Evolutionary conservation across 1,140 invertebrate genomes (phyloP), one percentile per base, ranked within the genome.

Genomic region (Antheraea mylitta): DNA sequence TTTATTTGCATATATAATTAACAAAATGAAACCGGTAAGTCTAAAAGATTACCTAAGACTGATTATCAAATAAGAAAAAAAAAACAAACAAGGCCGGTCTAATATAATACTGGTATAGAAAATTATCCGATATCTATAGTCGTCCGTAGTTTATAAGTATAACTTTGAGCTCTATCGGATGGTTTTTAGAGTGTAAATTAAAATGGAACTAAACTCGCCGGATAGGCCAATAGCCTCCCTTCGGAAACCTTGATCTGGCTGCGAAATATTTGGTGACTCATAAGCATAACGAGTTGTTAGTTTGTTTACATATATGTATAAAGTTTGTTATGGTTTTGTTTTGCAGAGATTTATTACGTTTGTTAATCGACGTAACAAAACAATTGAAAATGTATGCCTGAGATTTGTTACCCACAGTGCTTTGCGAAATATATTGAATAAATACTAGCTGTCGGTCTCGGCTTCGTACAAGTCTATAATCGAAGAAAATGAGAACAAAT

Each of bases 141-240:
- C 61, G 22, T 37, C 37, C 6, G 16, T n/a, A 53, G 13, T 16
- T 13, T 13, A 6, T 18, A 64, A 9, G n/a, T 18, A 19, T 42
- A 30, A 69, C 69, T 69, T 66, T 58, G 63, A 53, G 67, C 71
- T 67, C 58, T 72, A 72, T 66, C 8, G 4, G 4, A 16, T 13
- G 5, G 45, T 16, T 53, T 13, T 53, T 53, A 53, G 45, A 53
- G 45, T 53, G 13, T 53, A 53, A 16, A 53, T 53, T 53, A 53
- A 53, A 6, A 6, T 63, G 11, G 36, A 37, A 16, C n/a, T 63
- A 37, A 37, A 36, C 16, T 37, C 9, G 61, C n/a, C 16, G 64
- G 72, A 71, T 78, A 78, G 78, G 76, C 76, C 78, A 78, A 78
- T 78, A 76, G 71, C 78, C 78, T 74, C 74, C 67, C 77, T 73